These are phyloP conservation scores for Oreotrochilus melanogaster DNA, from an alignment of 2,113 vertebrate genomes.

Conservation along the genomic window DNA sequence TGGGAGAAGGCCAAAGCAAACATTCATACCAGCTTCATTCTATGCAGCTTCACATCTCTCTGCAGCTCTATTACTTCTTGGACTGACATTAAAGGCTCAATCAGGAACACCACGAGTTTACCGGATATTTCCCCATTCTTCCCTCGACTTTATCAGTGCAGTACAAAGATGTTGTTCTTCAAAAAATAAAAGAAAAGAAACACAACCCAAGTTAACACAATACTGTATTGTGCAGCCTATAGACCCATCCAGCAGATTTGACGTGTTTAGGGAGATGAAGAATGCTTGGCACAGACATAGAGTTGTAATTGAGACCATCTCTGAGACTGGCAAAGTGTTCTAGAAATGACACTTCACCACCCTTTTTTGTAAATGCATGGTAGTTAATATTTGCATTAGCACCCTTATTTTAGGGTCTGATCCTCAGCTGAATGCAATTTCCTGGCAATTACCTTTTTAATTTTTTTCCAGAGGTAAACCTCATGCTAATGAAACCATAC, in stretches of 20 bases:
- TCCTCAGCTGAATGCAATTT: neutral
- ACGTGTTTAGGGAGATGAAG: neutral
- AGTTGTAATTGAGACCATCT: neutral
- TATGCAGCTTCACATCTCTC: neutral
- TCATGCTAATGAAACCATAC: neutral
- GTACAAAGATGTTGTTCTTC: neutral
- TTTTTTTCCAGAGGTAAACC: neutral
- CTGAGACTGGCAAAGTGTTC: neutral
- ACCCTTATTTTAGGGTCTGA: neutral
- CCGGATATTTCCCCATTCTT: neutral
- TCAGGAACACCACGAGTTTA: neutral
- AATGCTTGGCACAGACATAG: neutral
- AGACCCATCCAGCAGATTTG: neutral
- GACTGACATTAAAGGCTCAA: neutral
- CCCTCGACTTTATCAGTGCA: neutral
- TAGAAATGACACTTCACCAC: neutral
- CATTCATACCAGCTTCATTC: neutral
- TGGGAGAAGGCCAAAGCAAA: conserved; percentile 39
- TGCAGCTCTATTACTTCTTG: neutral
- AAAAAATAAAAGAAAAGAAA: neutral
- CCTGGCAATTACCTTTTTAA: neutral
- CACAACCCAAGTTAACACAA: neutral
- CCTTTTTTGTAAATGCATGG: neutral
- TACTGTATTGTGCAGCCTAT: neutral
- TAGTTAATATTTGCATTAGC: neutral